Percentiles rank a stretch among this genome's conserved stretches.
Conservation (phyloP, 2,888 invertebrate genomes). For the Drosophila yooni region DNA sequence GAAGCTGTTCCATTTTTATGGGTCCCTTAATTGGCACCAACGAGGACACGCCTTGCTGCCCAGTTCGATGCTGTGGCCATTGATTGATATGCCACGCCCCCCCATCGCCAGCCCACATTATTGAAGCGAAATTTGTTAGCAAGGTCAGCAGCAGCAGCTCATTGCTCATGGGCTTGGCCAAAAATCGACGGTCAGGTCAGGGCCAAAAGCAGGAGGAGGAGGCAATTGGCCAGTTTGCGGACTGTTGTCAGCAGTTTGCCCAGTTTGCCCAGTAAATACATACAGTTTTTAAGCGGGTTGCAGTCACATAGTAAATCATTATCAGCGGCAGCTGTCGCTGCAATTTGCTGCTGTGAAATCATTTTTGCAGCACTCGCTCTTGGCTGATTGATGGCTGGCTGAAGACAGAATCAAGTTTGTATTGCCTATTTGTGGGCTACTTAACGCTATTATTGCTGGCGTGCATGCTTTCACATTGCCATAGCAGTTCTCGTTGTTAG, state of each 20-base stretch:
- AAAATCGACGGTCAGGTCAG: constrained; percentile 38
- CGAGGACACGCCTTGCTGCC: constrained; percentile 54
- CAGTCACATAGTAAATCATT: constrained; percentile 42
- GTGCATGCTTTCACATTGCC: constrained; percentile 10
- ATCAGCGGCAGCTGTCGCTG: constrained; percentile 49
- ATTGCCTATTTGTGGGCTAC: constrained; percentile 25
- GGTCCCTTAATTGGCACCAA: constrained; percentile 74
- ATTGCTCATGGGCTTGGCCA: constrained; percentile 18
- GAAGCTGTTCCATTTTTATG: constrained; percentile 64
- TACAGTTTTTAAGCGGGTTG: constrained; percentile 40
- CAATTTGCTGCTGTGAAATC: constrained; percentile 24
- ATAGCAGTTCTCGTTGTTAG: neutral
- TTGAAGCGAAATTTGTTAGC: constrained; percentile 60
- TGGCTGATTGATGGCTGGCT: constrained; percentile 33
- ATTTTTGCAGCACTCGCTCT: constrained; percentile 7
- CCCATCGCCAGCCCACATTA: constrained; percentile 47
- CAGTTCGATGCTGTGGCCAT: constrained; percentile 61
- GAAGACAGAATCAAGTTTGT: constrained; percentile 19
- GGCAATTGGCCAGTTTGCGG: neutral
- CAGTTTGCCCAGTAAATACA: constrained; percentile 62
- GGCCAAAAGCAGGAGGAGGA: constrained; percentile 5
- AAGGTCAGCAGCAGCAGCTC: constrained; percentile 51
- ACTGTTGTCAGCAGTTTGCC: constrained; percentile 4
- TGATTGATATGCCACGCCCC: constrained; percentile 65
- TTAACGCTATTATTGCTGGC: constrained; percentile 24